Evolutionary conservation across 2,113 vertebrate species (phyloP).

Genomic region (Labeo catla): DNA sequence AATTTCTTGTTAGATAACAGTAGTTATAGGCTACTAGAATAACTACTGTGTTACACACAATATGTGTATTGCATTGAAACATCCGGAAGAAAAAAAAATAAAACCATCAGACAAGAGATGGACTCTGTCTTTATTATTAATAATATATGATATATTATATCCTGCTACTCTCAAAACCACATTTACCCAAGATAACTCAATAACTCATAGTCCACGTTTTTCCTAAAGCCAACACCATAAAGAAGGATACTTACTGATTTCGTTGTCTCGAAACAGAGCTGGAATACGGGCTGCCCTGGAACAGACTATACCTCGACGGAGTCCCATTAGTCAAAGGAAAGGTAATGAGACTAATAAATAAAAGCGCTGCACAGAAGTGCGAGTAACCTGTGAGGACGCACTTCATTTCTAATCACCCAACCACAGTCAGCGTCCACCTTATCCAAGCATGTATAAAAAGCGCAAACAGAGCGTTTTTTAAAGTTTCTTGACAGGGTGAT

Average conservation of each 20-base stretch:
- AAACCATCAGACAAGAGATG: too few relatives aligned
- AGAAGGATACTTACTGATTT: conserved; percentile 72
- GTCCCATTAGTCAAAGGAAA: conserved; percentile 63
- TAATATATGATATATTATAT: too few relatives aligned
- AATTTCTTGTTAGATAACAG: neutral
- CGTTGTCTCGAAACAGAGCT: conserved; percentile 65
- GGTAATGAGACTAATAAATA: conserved; percentile 51
- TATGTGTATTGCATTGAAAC: too few relatives aligned
- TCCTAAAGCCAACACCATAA: neutral
- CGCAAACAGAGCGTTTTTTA: neutral
- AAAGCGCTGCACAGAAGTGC: conserved; percentile 12
- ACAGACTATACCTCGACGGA: conserved; percentile 70
- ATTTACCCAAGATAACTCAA: neutral
- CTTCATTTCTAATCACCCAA: conserved; percentile 43
- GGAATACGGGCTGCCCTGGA: conserved; percentile 67
- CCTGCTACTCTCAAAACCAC: too few relatives aligned
- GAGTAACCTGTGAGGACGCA: conserved; percentile 25
- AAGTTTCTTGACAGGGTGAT: conserved; percentile 5
- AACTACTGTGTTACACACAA: too few relatives aligned
- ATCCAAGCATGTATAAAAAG: neutral
- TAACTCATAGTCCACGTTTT: neutral
- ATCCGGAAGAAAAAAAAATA: too few relatives aligned
- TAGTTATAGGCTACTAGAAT: neutral
- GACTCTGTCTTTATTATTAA: too few relatives aligned
- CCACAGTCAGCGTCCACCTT: neutral